Evolutionary conservation across 2,888 invertebrate species (phyloP).

Genomic region (Seira ritae): DNA sequence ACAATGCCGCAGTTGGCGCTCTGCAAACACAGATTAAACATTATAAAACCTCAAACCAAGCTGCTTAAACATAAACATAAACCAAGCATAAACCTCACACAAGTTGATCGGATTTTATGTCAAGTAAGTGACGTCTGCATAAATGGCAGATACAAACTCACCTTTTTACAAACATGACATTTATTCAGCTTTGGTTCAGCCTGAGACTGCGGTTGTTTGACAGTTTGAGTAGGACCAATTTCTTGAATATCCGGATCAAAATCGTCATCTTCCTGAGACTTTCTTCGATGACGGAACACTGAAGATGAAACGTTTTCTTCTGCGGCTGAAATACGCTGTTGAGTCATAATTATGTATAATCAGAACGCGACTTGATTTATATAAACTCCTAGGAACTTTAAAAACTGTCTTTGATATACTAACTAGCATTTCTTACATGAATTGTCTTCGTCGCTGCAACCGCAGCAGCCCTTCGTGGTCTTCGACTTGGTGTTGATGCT

Average conservation of each 20-base stretch:
- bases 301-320: conserved; percentile 13
- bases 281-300: conserved; percentile 30
- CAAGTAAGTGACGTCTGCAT: no score
- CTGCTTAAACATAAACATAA: no score
- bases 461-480: conserved; percentile 70
- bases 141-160: conserved; percentile 9
- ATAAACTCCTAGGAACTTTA: neutral
- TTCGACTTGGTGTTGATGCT: conserved; percentile 23
- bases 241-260: conserved; percentile 18
- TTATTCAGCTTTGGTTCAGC: conserved; percentile 39
- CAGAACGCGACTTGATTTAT: neutral
- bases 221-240: neutral
- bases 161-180: conserved; percentile 67
- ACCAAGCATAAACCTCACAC: no score
- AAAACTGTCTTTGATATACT: neutral
- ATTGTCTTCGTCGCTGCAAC: conserved; percentile 70
- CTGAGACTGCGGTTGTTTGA: conserved; percentile 4
- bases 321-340: conserved; percentile 42
- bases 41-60: no score
- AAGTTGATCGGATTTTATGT: no score
- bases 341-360: conserved; percentile 17
- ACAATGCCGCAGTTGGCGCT: conserved; percentile 55
- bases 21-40: no score
- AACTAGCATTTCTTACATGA: conserved; percentile 55
- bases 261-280: conserved; percentile 48